Evolutionary conservation across 2,797 vertebrate species (phyloP).

Genomic region (Tragelaphus eurycerus): DNA sequence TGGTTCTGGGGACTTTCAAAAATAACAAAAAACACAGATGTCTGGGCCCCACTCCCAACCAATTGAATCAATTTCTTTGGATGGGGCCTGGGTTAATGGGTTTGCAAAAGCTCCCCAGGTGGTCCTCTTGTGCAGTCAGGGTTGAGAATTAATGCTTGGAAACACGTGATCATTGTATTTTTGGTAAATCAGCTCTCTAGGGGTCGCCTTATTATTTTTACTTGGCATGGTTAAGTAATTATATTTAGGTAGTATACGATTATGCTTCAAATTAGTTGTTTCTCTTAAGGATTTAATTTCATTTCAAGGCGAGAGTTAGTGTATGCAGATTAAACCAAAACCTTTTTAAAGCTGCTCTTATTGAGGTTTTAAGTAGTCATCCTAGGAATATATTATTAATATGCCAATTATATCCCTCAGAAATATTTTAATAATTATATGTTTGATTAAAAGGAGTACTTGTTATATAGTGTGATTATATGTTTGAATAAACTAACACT

Average conservation of each 20-base stretch:
- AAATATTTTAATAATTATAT: slow-evolving; percentile 66
- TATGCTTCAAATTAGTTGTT: slow-evolving; percentile 59
- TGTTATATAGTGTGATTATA: slow-evolving; percentile 50
- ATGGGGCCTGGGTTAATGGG: not conserved
- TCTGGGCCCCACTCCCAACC: not conserved
- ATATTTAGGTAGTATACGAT: slow-evolving; percentile 57
- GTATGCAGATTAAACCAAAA: slow-evolving; percentile 55
- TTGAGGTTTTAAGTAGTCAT: slow-evolving; percentile 50
- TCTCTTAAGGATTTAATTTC: slow-evolving; percentile 64
- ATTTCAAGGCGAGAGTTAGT: slow-evolving; percentile 62
- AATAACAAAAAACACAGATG: not conserved
- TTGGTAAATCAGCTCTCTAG: slow-evolving; percentile 22
- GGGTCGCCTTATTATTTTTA: slow-evolving; percentile 47
- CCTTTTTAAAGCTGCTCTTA: slow-evolving; percentile 32
- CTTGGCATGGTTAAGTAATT: slow-evolving; percentile 51
- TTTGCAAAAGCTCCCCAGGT: not conserved
- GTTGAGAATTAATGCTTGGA: not conserved
- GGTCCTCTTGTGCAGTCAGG: not conserved
- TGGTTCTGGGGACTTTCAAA: not conserved
- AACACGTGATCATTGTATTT: slow-evolving; percentile 21
- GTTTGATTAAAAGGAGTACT: slow-evolving; percentile 58
- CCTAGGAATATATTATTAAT: slow-evolving; percentile 56
- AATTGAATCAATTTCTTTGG: not conserved
- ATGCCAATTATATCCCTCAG: slow-evolving; percentile 58
- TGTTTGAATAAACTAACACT: slow-evolving; percentile 61